phyloP scores from a whole-genome alignment of 2,888 invertebrate species.

The Rhopalosiphum nymphaeae region DNA sequence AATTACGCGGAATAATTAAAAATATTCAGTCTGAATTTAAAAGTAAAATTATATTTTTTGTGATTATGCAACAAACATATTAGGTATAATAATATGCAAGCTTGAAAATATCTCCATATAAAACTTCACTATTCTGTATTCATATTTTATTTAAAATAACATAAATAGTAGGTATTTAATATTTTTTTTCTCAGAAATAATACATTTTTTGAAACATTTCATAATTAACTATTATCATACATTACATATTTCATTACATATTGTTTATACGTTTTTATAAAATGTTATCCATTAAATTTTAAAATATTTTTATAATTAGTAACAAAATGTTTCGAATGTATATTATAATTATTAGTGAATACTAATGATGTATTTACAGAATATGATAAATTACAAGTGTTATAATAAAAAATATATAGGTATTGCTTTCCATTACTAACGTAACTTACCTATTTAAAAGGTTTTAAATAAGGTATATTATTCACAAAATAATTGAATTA shows the following conservation, averaged over 20 bases:
- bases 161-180: background rate
- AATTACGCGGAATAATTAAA: slow-evolving; percentile 10
- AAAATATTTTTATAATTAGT: background rate
- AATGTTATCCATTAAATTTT: background rate
- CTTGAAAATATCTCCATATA: background rate
- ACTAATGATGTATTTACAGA: background rate
- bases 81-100: background rate
- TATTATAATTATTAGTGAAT: background rate
- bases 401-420: background rate
- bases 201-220: background rate
- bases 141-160: background rate
- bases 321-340: background rate
- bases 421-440: background rate
- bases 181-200: background rate
- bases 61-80: background rate
- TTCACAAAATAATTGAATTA: background rate
- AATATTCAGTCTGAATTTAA: background rate
- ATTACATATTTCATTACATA: background rate
- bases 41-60: background rate
- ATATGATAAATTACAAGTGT: background rate
- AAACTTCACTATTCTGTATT: background rate
- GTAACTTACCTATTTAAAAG: background rate
- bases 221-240: background rate
- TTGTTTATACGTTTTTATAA: background rate
- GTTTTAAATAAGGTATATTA: background rate